phyloP scores from a whole-genome alignment of 2,888 invertebrate species.

The Troglohyphantes excavatus region DNA sequence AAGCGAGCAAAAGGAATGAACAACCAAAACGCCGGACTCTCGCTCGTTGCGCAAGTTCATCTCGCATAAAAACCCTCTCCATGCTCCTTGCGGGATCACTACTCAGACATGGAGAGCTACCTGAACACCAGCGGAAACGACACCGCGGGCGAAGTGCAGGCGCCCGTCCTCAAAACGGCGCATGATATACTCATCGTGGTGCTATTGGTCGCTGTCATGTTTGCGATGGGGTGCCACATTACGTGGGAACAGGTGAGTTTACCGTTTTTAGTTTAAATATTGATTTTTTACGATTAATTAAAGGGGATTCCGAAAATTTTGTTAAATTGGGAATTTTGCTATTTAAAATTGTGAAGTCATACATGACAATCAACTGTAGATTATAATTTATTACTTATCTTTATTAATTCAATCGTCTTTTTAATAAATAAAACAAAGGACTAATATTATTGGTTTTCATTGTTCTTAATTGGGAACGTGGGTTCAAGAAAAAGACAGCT shows the following conservation, averaged over 20 bases:
- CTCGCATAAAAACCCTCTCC: slow-evolving; percentile 38
- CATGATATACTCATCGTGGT: slow-evolving; percentile 71
- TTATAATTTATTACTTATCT: no score
- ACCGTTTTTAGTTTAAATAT: no score
- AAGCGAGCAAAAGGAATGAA: neutral
- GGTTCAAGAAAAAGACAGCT: no score
- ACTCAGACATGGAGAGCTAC: slow-evolving; percentile 41
- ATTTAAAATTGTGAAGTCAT: no score
- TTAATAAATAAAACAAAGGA: no score
- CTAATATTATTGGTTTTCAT: no score
- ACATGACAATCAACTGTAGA: no score
- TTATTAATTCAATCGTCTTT: no score
- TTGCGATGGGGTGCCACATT: slow-evolving; percentile 78
- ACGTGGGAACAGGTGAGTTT: slow-evolving; percentile 75
- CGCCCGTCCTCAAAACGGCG: slow-evolving; percentile 64
- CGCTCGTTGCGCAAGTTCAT: slow-evolving; percentile 38
- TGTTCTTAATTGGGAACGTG: no score
- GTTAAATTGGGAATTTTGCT: no score
- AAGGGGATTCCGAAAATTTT: no score
- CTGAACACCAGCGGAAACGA: slow-evolving; percentile 27
- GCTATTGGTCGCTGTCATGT: slow-evolving; percentile 77
- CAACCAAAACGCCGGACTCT: slow-evolving; percentile 4
- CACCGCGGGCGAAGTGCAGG: slow-evolving; percentile 4
- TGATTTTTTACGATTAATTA: neutral
- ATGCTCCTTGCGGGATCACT: slow-evolving; percentile 7